Conservation (phyloP, 23 tunicate species). For the Trididemnum clinides region DNA sequence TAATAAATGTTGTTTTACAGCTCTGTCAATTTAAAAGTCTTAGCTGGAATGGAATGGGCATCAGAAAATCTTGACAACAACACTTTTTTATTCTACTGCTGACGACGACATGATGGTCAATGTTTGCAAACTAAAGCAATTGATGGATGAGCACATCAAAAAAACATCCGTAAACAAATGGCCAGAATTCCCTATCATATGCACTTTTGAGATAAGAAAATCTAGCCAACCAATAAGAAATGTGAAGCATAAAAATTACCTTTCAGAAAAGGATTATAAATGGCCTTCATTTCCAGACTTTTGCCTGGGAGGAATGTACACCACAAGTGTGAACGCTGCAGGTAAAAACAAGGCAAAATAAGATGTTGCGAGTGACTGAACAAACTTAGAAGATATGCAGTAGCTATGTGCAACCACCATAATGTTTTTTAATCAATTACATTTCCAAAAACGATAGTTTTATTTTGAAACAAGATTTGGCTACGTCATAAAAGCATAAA, state of each 20-base stretch:
- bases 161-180: not conserved
- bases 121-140: not conserved
- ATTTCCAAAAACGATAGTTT: no score
- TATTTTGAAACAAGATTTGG: no score
- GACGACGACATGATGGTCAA: constrained; percentile 19
- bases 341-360: no score
- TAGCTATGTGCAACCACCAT: no score
- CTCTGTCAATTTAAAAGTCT: not conserved
- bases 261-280: not conserved
- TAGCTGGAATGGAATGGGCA: constrained; percentile 37
- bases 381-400: no score
- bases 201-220: not conserved
- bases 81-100: not conserved
- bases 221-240: not conserved
- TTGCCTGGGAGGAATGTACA: constrained; percentile 6
- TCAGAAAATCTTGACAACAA: not conserved
- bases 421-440: no score
- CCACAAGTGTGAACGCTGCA: not conserved
- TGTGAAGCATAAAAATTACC: not conserved
- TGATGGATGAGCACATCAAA: not conserved
- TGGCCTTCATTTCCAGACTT: constrained; percentile 1
- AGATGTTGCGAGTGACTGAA: no score
- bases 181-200: constrained; percentile 14
- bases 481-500: no score
- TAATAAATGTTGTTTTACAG: not conserved